Evolutionary conservation across 2,113 vertebrate genomes (phyloP).

Genomic region (Antechinus stuartii): DNA sequence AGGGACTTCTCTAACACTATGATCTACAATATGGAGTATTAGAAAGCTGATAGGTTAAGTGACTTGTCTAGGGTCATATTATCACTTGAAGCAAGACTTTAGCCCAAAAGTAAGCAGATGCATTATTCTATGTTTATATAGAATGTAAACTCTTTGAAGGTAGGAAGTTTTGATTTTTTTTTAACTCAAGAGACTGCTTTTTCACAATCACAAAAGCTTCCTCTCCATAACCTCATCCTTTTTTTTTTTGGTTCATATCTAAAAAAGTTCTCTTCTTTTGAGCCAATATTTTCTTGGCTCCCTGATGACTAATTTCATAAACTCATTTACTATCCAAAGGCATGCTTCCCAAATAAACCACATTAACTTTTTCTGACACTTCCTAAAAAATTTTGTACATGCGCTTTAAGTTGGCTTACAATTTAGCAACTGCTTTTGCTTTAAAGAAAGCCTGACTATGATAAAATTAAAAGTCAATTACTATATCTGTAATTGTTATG

Average conservation of each 20-base stretch:
- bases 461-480: background rate
- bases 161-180: background rate
- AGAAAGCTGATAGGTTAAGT: background rate
- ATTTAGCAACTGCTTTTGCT: background rate
- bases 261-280: background rate
- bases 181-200: background rate
- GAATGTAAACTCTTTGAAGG: too few relatives aligned
- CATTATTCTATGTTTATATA: too few relatives aligned
- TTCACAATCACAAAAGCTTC: background rate
- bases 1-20: background rate
- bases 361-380: background rate
- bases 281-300: background rate
- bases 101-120: background rate
- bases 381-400: background rate
- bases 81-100: background rate
- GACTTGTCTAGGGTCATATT: background rate
- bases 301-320: background rate
- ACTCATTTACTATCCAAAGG: background rate
- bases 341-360: background rate
- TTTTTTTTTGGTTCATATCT: background rate
- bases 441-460: background rate
- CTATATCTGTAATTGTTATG: background rate
- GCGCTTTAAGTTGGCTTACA: conserved; percentile 28
- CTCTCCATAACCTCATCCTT: background rate
- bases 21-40: background rate